Evolutionary conservation across 2,888 invertebrate genomes (phyloP).

Genomic region (Eulithis prunata): DNA sequence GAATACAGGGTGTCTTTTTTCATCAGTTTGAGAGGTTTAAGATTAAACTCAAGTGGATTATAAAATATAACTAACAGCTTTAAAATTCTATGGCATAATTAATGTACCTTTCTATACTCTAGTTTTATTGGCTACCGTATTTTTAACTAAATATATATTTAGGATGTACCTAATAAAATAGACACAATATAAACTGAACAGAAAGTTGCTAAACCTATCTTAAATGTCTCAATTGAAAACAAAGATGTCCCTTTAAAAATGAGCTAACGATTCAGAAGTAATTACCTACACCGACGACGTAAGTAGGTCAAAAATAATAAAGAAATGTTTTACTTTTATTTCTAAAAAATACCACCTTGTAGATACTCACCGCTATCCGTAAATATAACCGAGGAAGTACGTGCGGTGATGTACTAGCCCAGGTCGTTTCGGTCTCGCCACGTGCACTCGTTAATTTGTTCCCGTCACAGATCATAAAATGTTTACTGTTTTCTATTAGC

Average conservation of each 20-base stretch:
- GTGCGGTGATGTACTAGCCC: conserved; percentile 63
- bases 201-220: no score
- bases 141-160: no score
- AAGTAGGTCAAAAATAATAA: no score
- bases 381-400: conserved; percentile 70
- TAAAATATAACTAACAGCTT: not conserved
- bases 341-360: conserved; percentile 14
- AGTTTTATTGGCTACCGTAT: no score
- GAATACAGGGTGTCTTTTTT: conserved; percentile 21
- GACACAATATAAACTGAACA: no score
- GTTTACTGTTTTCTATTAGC: conserved; percentile 71
- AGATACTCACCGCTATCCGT: conserved; percentile 31
- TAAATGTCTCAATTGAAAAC: no score
- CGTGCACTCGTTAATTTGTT: conserved; percentile 73
- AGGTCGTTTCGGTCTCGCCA: conserved; percentile 54
- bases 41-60: conserved; percentile 5
- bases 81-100: not conserved
- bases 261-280: no score
- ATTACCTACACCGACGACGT: no score
- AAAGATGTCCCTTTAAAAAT: no score
- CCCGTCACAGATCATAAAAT: conserved; percentile 71
- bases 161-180: no score
- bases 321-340: not conserved
- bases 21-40: not conserved
- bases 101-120: no score